A percentile compares a stretch with the other conserved stretches of the same genome.
Conservation (phyloP, 2,888 invertebrate species). For the Drosophila mettleri region DNA sequence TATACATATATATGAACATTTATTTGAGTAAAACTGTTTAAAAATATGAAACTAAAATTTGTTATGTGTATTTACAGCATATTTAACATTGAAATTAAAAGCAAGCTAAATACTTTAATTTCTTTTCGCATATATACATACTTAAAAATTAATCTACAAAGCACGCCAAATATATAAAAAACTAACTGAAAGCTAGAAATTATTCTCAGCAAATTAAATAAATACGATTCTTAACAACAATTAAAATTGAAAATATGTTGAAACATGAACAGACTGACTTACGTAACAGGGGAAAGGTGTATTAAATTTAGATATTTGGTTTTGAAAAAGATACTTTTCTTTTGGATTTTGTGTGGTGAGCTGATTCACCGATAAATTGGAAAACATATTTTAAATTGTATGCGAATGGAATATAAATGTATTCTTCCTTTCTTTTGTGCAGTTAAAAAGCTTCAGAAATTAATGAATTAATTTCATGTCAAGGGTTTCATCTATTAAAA, state of each 20-base stretch:
- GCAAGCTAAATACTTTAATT: constrained; percentile 50
- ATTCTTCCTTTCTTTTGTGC: constrained; percentile 32
- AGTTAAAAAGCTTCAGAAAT: constrained; percentile 48
- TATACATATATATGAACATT: constrained; percentile 22
- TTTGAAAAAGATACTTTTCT: constrained; percentile 10
- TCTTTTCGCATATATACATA: not conserved
- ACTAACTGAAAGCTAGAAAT: constrained; percentile 36
- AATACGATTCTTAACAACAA: constrained; percentile 36
- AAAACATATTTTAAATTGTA: constrained; percentile 2
- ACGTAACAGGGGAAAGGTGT: constrained; percentile 23
- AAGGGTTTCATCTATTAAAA: constrained; percentile 6
- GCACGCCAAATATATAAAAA: constrained; percentile 56
- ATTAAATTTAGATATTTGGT: not conserved
- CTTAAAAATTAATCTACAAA: constrained; percentile 34
- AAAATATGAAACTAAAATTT: constrained; percentile 46
- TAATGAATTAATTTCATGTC: not conserved
- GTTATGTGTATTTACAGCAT: constrained; percentile 75
- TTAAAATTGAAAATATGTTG: constrained; percentile 21
- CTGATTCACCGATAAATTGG: constrained; percentile 55
- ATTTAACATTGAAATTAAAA: constrained; percentile 57
- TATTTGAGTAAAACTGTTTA: constrained; percentile 27
- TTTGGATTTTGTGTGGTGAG: constrained; percentile 85
- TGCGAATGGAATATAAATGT: not conserved
- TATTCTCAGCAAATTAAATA: constrained; percentile 33
- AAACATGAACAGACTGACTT: constrained; percentile 41